Evolutionary conservation across 2,888 invertebrate species (phyloP).

Genomic region (Teinopalpus imperialis): DNA sequence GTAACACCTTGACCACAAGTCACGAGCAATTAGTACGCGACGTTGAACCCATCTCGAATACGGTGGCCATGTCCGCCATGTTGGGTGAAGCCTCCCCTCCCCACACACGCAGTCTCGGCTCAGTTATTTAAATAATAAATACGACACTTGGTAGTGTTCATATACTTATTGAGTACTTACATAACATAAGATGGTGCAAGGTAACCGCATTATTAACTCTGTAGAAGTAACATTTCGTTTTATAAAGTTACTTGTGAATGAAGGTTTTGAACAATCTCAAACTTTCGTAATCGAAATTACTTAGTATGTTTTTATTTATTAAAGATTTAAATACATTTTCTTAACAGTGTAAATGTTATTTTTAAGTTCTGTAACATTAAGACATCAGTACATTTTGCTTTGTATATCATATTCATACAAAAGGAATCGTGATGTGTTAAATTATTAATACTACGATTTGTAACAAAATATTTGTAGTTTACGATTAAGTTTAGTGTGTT

Average conservation of each 20-base stretch:
- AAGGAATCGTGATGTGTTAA: not conserved
- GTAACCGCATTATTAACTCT: not conserved
- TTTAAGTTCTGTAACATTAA: too few species aligned
- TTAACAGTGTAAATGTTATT: too few species aligned
- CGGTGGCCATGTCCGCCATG: slow-evolving; percentile 73
- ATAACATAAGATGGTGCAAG: not conserved
- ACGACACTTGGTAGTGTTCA: not conserved
- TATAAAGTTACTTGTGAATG: too few species aligned
- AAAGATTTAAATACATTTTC: too few species aligned
- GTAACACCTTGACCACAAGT: slow-evolving; percentile 70
- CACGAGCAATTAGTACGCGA: slow-evolving; percentile 83
- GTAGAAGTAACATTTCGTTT: slow-evolving; percentile 35
- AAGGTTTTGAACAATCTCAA: too few species aligned
- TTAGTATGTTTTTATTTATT: too few species aligned
- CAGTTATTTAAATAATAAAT: slow-evolving; percentile 56
- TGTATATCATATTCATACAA: too few species aligned
- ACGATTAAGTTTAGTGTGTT: slow-evolving; percentile 30
- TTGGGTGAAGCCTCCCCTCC: slow-evolving; percentile 49
- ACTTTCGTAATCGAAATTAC: too few species aligned
- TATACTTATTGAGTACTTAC: slow-evolving; percentile 18
- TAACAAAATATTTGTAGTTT: slow-evolving; percentile 1
- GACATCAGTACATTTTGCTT: too few species aligned
- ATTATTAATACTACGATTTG: not conserved
- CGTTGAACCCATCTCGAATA: slow-evolving; percentile 82
- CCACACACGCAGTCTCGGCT: slow-evolving; percentile 55